These are phyloP conservation scores for Balaenoptera acutorostrata DNA, from an alignment of 2,113 vertebrate genomes.

Conservation along the genomic window DNA sequence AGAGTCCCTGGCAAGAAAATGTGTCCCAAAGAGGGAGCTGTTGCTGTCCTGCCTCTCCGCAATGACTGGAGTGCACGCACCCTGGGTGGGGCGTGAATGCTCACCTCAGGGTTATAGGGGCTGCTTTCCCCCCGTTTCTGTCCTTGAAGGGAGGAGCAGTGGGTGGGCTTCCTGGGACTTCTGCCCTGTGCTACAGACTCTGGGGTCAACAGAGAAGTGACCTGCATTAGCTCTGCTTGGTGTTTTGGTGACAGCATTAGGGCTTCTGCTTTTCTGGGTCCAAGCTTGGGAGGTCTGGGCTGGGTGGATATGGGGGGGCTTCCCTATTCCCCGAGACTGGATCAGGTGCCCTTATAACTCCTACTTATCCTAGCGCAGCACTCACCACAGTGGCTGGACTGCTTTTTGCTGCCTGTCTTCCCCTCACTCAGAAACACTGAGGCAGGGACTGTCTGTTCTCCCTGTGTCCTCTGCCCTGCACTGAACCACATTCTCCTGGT, in stretches of 20 bases:
- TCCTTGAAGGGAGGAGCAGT: conserved; percentile 48
- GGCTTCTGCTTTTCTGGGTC: not conserved
- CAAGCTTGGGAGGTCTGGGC: not conserved
- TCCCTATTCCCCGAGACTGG: not conserved
- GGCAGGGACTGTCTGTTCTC: not conserved
- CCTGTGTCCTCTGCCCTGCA: not conserved
- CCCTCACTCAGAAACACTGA: not conserved
- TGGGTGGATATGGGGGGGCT: not conserved
- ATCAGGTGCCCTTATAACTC: not conserved
- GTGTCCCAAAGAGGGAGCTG: conserved; percentile 32
- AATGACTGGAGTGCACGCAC: conserved; percentile 22
- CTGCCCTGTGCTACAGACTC: not conserved
- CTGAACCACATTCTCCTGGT: not conserved
- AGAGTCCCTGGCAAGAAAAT: conserved; percentile 50
- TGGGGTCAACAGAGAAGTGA: not conserved
- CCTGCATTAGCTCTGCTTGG: not conserved
- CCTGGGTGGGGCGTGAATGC: conserved; percentile 59
- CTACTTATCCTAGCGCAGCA: not conserved
- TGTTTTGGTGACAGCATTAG: not conserved
- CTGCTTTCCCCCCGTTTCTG: conserved; percentile 74
- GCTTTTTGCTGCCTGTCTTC: not conserved
- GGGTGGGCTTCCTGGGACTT: not conserved
- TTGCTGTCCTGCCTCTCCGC: not conserved
- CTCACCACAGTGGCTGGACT: not conserved
- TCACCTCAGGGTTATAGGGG: conserved; percentile 59